Percentiles rank a stretch among this genome's conserved stretches.
Conservation (phyloP, 2,888 invertebrate species). For the Isoperla grammatica region DNA sequence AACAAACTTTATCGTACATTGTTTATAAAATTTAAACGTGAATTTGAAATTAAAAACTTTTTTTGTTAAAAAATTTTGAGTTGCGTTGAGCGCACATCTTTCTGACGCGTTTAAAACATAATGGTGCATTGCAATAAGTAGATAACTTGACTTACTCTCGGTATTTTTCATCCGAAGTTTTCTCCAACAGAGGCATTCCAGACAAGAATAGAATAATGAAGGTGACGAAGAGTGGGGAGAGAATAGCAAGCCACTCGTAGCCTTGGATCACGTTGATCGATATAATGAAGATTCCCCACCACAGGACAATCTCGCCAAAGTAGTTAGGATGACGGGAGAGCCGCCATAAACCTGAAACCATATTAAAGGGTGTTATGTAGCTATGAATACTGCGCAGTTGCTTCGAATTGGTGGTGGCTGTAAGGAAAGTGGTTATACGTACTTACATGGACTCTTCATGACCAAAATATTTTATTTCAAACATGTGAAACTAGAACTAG, state of each 20-base stretch:
- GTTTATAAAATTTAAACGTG: too few species aligned
- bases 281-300: slow-evolving; percentile 92
- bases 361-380: too few species aligned
- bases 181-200: slow-evolving; percentile 83
- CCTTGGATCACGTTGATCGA: slow-evolving; percentile 81
- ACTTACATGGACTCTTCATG: too few species aligned
- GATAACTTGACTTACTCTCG: slow-evolving; percentile 59
- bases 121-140: neutral
- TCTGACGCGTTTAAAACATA: slow-evolving; percentile 2
- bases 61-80: too few species aligned
- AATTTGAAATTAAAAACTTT: too few species aligned
- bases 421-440: too few species aligned
- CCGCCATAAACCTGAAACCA: slow-evolving; percentile 65
- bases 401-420: too few species aligned
- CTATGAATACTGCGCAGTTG: too few species aligned
- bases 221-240: slow-evolving; percentile 83
- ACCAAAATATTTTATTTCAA: too few species aligned
- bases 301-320: slow-evolving; percentile 87
- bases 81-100: too few species aligned
- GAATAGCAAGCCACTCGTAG: slow-evolving; percentile 77
- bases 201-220: slow-evolving; percentile 84
- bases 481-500: too few species aligned
- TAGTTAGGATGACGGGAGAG: slow-evolving; percentile 90
- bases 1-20: too few species aligned
- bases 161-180: slow-evolving; percentile 82